A percentile compares a stretch with the other conserved stretches of the same genome.
phyloP scores from a whole-genome alignment of 1,140 invertebrate genomes.

The Solen grandis region DNA sequence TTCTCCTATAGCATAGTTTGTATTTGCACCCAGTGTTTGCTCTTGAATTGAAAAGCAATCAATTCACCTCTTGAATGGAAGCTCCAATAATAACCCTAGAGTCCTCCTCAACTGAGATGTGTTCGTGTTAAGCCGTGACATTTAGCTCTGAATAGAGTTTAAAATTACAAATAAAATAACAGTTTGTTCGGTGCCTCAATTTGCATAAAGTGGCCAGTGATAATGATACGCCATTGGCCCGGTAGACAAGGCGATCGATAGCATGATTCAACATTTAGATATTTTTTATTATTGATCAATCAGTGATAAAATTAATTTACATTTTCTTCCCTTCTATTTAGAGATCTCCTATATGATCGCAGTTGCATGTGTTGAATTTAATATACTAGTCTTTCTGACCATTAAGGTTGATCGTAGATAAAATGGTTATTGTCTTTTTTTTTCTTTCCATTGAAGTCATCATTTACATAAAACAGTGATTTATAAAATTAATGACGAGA shows the following conservation, averaged over 20 bases:
- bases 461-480: no score
- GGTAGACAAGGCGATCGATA: slow-evolving; percentile 37
- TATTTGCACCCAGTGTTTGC: slow-evolving; percentile 41
- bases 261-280: slow-evolving; percentile 41
- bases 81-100: slow-evolving; percentile 11
- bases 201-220: slow-evolving; percentile 5
- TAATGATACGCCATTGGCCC: background rate
- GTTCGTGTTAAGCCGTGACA: background rate
- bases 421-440: no score
- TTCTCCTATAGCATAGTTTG: slow-evolving; percentile 1
- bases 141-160: background rate
- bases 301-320: slow-evolving; percentile 51
- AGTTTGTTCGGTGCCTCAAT: slow-evolving; percentile 14
- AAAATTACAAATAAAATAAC: slow-evolving; percentile 26
- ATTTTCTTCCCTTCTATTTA: slow-evolving; percentile 30
- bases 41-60: slow-evolving; percentile 42
- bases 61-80: slow-evolving; percentile 29
- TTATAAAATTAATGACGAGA: no score
- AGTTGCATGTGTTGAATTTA: no score
- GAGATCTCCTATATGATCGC: slow-evolving; percentile 16
- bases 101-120: background rate
- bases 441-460: no score
- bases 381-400: no score
- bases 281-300: slow-evolving; percentile 49
- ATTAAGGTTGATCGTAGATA: no score